Evolutionary conservation across 1,140 invertebrate species (phyloP).

Genomic region (Diabrotica virgifera): DNA sequence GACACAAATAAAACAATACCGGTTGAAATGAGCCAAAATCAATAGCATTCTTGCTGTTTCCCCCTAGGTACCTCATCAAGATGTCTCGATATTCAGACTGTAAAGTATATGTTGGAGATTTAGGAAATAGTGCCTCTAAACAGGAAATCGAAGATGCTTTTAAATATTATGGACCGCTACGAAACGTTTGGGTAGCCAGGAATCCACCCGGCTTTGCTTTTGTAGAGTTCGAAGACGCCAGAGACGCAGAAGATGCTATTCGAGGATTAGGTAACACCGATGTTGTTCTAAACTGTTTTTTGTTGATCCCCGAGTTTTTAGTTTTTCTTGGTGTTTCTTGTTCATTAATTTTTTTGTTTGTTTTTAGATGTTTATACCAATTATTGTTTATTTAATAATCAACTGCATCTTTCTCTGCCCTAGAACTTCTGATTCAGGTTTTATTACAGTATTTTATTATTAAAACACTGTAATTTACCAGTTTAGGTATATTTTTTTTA

Average conservation of each 20-base stretch:
- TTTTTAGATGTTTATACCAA: no score
- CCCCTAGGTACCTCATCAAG: constrained; percentile 18
- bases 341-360: no score
- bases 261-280: constrained; percentile 63
- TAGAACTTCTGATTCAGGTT: no score
- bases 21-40: constrained; percentile 4
- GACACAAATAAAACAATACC: neutral
- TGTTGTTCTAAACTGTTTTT: constrained; percentile 5
- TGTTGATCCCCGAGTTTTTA: neutral
- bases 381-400: no score
- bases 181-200: constrained; percentile 92
- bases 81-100: constrained; percentile 84
- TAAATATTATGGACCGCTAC: constrained; percentile 88
- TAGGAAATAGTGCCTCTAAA: constrained; percentile 83
- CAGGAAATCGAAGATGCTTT: constrained; percentile 92
- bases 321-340: neutral
- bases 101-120: constrained; percentile 96
- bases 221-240: constrained; percentile 88
- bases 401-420: no score
- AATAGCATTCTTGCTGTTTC: constrained; percentile 5
- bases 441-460: no score
- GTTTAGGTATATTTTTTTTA: no score
- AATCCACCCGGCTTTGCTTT: constrained; percentile 94
- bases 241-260: constrained; percentile 92
- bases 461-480: no score